Evolutionary conservation across 2,797 vertebrate species (phyloP).

Genomic region (Parauchenoglanis ngamensis): DNA sequence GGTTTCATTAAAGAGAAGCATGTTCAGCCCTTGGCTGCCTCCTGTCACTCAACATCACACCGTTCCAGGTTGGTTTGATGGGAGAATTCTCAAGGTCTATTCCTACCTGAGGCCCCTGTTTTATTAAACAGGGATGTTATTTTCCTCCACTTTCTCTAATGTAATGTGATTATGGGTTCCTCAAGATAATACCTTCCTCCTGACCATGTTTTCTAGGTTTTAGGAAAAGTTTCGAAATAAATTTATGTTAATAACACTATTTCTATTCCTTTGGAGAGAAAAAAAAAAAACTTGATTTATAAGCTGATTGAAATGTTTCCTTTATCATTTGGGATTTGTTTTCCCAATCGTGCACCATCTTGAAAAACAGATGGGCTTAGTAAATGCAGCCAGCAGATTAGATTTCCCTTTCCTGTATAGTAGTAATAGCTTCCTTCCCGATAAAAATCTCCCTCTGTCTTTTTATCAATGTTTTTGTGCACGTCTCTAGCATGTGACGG

Average conservation of each 20-base stretch:
- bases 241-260: conserved; percentile 10
- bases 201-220: not conserved
- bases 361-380: conserved; percentile 24
- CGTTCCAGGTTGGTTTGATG: conserved; percentile 20
- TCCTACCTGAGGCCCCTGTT: conserved; percentile 44
- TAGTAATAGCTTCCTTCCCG: conserved; percentile 41
- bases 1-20: conserved; percentile 49
- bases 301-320: conserved; percentile 16
- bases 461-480: conserved; percentile 58
- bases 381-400: conserved; percentile 15
- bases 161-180: conserved; percentile 5
- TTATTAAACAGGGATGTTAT: conserved; percentile 35
- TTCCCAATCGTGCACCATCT: conserved; percentile 5
- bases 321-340: conserved; percentile 14
- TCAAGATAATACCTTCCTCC: conserved; percentile 6
- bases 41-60: conserved; percentile 43
- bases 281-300: not conserved
- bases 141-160: conserved; percentile 13
- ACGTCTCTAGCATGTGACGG: conserved; percentile 58
- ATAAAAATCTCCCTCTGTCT: conserved; percentile 41
- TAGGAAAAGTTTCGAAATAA: not conserved
- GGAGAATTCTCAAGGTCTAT: conserved; percentile 55
- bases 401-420: conserved; percentile 24
- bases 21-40: conserved; percentile 43
- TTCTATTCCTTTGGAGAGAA: not conserved